Conservation (phyloP, 2,797 vertebrate genomes). For the Philypnodon macrostomus region DNA sequence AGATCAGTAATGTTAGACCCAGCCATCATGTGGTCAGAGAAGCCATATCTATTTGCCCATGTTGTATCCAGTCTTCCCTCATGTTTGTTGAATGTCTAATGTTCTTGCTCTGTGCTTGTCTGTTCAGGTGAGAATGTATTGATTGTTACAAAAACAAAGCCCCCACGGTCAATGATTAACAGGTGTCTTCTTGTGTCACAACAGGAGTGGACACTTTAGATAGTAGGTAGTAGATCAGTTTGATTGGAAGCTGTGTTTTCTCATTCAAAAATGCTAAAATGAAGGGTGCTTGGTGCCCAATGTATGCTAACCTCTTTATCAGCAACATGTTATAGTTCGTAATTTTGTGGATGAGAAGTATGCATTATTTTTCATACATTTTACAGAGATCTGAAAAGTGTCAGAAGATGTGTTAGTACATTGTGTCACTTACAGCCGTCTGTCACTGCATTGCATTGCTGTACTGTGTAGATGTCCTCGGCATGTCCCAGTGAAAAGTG, state of each 20-base stretch:
- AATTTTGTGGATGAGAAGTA: no score
- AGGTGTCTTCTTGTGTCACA: not conserved
- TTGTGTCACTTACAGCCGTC: no score
- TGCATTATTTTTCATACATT: no score
- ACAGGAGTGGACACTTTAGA: not conserved
- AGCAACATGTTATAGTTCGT: no score
- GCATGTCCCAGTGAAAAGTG: no score
- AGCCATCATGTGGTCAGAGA: not conserved
- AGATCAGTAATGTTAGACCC: no score
- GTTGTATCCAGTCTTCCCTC: not conserved
- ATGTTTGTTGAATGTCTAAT: not conserved
- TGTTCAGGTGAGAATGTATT: conserved; percentile 7
- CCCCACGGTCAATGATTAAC: conserved; percentile 26
- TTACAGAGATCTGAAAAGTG: no score
- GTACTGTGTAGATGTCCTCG: no score
- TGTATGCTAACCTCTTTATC: not conserved
- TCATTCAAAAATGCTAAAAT: no score
- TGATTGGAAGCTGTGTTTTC: not conserved
- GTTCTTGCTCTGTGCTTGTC: not conserved
- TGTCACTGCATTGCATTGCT: no score
- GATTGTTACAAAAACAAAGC: conserved; percentile 5
- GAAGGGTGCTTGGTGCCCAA: not conserved
- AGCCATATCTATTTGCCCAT: no score
- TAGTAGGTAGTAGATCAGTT: not conserved
- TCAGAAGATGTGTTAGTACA: no score